Conservation (phyloP, 1,140 invertebrate species). For the Drosophila funebris region DNA sequence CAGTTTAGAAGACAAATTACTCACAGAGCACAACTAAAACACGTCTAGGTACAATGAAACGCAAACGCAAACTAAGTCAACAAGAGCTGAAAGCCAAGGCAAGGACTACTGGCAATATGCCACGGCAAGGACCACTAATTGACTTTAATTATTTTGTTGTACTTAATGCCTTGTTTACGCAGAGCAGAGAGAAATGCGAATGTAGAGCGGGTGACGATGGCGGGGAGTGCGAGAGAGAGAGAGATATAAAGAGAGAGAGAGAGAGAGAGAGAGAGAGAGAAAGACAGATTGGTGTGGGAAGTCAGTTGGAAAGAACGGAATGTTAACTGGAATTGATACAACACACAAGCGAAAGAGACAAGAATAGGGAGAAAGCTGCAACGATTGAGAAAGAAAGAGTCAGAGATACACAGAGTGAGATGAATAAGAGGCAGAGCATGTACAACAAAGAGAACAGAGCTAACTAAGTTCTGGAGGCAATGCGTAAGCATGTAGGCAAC, state of each 20-base stretch:
- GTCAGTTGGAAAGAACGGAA: conserved; percentile 24
- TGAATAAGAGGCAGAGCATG: background rate
- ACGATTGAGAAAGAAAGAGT: no score
- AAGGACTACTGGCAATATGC: conserved; percentile 42
- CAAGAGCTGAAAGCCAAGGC: conserved; percentile 39
- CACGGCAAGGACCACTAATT: conserved; percentile 72
- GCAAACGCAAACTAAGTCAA: conserved; percentile 64
- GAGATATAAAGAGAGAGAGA: background rate
- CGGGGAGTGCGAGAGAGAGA: background rate
- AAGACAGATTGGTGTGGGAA: conserved; percentile 36
- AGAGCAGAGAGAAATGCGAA: conserved; percentile 7
- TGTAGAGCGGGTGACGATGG: background rate
- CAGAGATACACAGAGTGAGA: background rate
- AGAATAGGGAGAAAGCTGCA: background rate
- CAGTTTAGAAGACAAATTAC: no score
- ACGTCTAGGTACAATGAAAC: no score
- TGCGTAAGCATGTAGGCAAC: conserved; percentile 56
- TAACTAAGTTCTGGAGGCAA: conserved; percentile 46
- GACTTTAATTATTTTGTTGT: conserved; percentile 83
- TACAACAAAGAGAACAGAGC: background rate
- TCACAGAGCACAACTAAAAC: no score
- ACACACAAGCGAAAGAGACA: background rate
- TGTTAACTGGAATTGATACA: conserved; percentile 4
- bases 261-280: background rate
- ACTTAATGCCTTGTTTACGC: conserved; percentile 77